Evolutionary conservation across 1,140 invertebrate species (phyloP), one percentile per base, ranked within the genome.

Genomic region (Cydia amplana): DNA sequence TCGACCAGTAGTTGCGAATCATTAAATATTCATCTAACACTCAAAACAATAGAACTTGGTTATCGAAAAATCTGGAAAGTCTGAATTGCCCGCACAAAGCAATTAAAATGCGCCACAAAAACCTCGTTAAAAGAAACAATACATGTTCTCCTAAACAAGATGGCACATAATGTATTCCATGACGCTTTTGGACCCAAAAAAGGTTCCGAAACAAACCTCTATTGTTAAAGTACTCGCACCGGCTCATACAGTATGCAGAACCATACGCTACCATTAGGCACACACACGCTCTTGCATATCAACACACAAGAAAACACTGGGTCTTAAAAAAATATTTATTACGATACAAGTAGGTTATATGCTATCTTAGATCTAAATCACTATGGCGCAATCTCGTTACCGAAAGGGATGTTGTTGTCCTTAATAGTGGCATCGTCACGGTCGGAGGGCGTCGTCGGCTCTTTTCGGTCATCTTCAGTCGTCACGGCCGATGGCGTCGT

Each of bases 391-490:
- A 87, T 79, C 76, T 93, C 89, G 80, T 88, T 90, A 75, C 84
- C 87, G 74, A 86, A 83, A 64, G 88, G 86, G 73, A 91, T 88
- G 14, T 79, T 78, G 72, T 90, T 89, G 77, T 86, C 84, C 72
- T 88, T 86, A 75, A 86, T 85, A 14, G 89, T 91, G 6, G 84
- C 81, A 9, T 88, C 86, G 67, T 91, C 88, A n/a, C 76, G 80
- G 23, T 87, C 85, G 16, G 83, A 74, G 0, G 79, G 78, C 5
- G 88, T 89, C 12, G 87, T 89, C 1, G 82, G 60, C 32, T 60
- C 75, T 32, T 51, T 70, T 70, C 65, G 65, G 36, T 70, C 67
- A 2, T 76, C 74, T 14, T 72, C 25, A 2, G 65, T 72, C 43
- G 80, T 77, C n/a, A 51, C 70, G 14, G n/a, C 74, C 18, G 77